phyloP scores from a whole-genome alignment of 2,888 invertebrate genomes.

The Tiliacea aurago region DNA sequence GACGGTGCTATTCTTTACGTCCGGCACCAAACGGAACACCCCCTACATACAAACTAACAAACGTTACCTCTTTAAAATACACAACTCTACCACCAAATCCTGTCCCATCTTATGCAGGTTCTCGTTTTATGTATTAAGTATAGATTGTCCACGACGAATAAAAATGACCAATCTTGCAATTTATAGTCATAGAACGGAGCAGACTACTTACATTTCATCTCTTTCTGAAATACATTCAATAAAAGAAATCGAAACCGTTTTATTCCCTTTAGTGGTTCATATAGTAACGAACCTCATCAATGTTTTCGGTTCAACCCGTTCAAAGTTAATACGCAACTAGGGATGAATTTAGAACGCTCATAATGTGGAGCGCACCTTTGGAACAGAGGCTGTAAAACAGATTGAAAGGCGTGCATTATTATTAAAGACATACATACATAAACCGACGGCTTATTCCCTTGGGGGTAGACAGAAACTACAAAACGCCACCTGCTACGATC shows the following conservation, averaged over 20 bases:
- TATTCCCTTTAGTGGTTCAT: constrained; percentile 15
- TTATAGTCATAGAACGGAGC: no score
- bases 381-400: background rate
- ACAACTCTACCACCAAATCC: no score
- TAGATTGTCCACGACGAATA: no score
- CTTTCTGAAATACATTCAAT: constrained; percentile 7
- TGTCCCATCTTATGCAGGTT: no score
- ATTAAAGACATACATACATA: background rate
- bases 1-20: no score
- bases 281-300: constrained; percentile 28
- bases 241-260: constrained; percentile 7
- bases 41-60: no score
- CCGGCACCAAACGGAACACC: no score
- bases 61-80: no score
- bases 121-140: no score
- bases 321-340: constrained; percentile 45
- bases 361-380: constrained; percentile 32
- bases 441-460: no score
- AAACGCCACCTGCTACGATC: background rate
- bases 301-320: constrained; percentile 24
- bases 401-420: constrained; percentile 19
- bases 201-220: no score
- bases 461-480: background rate
- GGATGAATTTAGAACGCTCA: constrained; percentile 53
- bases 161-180: no score